These are phyloP conservation scores for Julus scanicus DNA, from an alignment of 2,888 invertebrate species.

Conservation along the genomic window DNA sequence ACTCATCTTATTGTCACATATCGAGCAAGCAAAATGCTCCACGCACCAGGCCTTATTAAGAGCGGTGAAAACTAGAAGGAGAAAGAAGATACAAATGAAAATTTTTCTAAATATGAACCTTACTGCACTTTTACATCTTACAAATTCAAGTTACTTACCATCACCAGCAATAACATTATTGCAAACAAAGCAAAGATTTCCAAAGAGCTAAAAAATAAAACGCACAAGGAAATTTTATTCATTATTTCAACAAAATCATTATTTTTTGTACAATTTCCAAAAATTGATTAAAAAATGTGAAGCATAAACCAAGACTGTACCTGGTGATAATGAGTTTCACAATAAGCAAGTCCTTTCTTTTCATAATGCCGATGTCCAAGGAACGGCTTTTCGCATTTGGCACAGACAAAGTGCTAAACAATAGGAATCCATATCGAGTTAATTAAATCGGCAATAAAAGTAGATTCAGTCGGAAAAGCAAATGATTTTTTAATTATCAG, in stretches of 20 bases:
- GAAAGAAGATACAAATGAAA: not conserved
- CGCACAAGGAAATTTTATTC: not conserved
- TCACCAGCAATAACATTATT: constrained; percentile 98
- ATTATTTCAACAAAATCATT: not conserved
- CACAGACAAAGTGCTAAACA: constrained; percentile 96
- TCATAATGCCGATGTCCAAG: constrained; percentile 99
- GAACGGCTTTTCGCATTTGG: constrained; percentile 99
- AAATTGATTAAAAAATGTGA: not conserved
- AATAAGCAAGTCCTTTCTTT: constrained; percentile 97
- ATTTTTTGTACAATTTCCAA: not conserved
- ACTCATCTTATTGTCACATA: constrained; percentile 95
- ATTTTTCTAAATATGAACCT: too few species aligned
- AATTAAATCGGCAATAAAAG: not conserved
- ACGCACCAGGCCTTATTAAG: constrained; percentile 99
- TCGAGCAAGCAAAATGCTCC: constrained; percentile 96
- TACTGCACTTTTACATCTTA: too few species aligned
- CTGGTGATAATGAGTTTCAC: constrained; percentile 96
- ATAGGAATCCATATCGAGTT: constrained; percentile 49
- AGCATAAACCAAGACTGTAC: constrained; percentile 60
- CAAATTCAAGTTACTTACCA: constrained; percentile 74
- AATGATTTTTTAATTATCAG: too few species aligned
- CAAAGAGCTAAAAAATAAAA: constrained; percentile 78
- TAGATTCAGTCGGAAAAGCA: not conserved
- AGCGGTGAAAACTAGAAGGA: constrained; percentile 87
- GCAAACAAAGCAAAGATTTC: constrained; percentile 98